These are phyloP conservation scores for Argyresthia albistria DNA, from an alignment of 2,888 invertebrate species.

Conservation along the genomic window DNA sequence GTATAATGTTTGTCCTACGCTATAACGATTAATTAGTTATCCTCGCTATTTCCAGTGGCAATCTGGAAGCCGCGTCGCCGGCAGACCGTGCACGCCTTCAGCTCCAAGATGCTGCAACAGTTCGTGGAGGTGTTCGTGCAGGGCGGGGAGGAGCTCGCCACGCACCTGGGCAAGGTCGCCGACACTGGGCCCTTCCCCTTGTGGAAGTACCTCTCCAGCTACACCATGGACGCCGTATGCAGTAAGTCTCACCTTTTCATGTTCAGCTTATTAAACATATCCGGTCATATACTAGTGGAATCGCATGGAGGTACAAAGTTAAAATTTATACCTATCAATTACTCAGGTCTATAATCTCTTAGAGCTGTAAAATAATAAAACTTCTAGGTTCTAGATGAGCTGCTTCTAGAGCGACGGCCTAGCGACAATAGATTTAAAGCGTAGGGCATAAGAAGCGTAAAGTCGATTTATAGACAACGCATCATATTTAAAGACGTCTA, in stretches of 20 bases:
- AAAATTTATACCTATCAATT: too few relatives aligned
- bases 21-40: too few relatives aligned
- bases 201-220: slow-evolving; percentile 26
- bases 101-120: slow-evolving; percentile 22
- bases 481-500: too few relatives aligned
- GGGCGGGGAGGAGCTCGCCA: slow-evolving; percentile 22
- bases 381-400: too few relatives aligned
- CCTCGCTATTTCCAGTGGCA: neutral
- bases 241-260: slow-evolving; percentile 15
- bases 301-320: too few relatives aligned
- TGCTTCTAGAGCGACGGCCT: too few relatives aligned
- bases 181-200: slow-evolving; percentile 21
- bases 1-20: too few relatives aligned
- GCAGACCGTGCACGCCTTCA: slow-evolving; percentile 26
- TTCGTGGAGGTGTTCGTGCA: slow-evolving; percentile 24
- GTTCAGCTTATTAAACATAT: neutral
- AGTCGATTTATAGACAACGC: too few relatives aligned
- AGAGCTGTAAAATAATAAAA: neutral
- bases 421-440: too few relatives aligned
- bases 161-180: slow-evolving; percentile 15
- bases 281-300: too few relatives aligned
- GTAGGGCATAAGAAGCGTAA: too few relatives aligned
- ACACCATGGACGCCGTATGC: slow-evolving; percentile 31
- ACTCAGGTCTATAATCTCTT: too few relatives aligned
- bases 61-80: slow-evolving; percentile 41